A percentile compares a stretch with the other conserved stretches of the same genome.
Evolutionary conservation across 2,888 invertebrate genomes (phyloP).

Genomic region (Lasioglossum villosulum): DNA sequence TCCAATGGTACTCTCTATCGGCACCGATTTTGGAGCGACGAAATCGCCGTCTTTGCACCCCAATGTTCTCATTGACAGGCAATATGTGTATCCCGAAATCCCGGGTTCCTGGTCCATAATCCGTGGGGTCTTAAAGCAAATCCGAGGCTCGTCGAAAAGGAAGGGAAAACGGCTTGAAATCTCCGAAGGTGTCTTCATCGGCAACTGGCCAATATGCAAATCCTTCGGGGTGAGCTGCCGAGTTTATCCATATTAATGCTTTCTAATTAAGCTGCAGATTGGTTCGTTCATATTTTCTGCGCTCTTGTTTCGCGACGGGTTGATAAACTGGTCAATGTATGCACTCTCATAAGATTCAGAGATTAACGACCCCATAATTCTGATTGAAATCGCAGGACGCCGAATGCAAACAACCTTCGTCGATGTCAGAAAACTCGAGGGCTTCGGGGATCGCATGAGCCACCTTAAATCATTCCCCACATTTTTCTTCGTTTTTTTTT

Average conservation of each 20-base stretch:
- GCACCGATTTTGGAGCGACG: background rate
- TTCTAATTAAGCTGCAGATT: conserved; percentile 68
- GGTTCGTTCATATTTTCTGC: conserved; percentile 32
- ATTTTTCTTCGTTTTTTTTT: background rate
- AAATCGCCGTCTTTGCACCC: background rate
- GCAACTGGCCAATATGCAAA: conserved; percentile 66
- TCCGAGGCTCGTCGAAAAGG: conserved; percentile 60
- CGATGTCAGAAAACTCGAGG: background rate
- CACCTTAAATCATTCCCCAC: background rate
- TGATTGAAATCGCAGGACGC: background rate
- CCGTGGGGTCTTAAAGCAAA: conserved; percentile 59
- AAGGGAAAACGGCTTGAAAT: conserved; percentile 57
- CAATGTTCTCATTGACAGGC: conserved; percentile 17
- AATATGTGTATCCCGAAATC: conserved; percentile 32
- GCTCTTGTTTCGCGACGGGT: conserved; percentile 8
- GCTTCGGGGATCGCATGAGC: background rate
- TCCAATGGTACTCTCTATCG: background rate
- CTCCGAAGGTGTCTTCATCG: conserved; percentile 51
- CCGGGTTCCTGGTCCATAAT: conserved; percentile 44
- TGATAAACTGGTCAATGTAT: conserved; percentile 29
- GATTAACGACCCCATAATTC: background rate
- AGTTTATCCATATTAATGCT: conserved; percentile 75
- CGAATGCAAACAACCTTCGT: background rate
- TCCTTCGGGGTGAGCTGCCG: conserved; percentile 37
- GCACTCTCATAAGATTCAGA: background rate